phyloP scores from a whole-genome alignment of 1,140 invertebrate species.

The Daktulosphaira vitifoliae region DNA sequence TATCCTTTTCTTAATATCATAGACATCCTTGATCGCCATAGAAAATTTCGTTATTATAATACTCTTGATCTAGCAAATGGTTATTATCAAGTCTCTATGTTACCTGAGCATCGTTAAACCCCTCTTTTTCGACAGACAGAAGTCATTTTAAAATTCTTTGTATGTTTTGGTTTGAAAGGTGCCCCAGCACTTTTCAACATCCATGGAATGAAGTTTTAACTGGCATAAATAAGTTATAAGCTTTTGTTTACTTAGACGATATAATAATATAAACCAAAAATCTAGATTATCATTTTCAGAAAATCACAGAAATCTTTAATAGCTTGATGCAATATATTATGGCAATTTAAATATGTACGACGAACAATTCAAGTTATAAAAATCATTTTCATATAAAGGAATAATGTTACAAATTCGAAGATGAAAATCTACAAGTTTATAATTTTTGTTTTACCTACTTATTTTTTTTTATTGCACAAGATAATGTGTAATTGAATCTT shows the following conservation, averaged over 20 bases:
- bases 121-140: slow-evolving; percentile 45
- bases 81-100: slow-evolving; percentile 47
- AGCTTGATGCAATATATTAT: no score
- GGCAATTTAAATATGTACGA: no score
- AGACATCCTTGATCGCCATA: slow-evolving; percentile 44
- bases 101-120: slow-evolving; percentile 42
- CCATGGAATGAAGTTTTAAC: neutral
- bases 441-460: no score
- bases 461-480: no score
- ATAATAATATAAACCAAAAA: neutral
- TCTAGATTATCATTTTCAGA: neutral
- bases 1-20: slow-evolving; percentile 47
- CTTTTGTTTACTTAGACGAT: neutral
- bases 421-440: no score
- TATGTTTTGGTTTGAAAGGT: neutral
- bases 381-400: no score
- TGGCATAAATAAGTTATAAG: neutral
- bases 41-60: slow-evolving; percentile 39
- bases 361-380: no score
- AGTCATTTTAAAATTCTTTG: slow-evolving; percentile 38
- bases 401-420: no score
- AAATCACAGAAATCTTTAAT: neutral
- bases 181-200: neutral
- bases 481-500: no score
- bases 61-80: slow-evolving; percentile 45